Conservation (phyloP, 2,888 invertebrate genomes). For the Andrena trimmerana region DNA sequence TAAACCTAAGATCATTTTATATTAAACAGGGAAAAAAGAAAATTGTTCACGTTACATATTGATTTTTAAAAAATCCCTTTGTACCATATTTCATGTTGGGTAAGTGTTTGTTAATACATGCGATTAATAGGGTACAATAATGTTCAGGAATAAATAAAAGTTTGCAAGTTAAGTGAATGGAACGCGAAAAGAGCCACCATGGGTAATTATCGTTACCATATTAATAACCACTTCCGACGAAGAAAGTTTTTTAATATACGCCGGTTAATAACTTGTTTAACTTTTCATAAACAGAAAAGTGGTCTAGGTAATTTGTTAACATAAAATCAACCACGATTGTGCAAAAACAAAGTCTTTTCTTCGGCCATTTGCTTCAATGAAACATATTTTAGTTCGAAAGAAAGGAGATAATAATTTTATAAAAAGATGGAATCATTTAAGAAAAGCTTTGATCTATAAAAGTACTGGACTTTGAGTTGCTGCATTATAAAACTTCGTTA, state of each 20-base stretch:
- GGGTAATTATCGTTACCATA: constrained; percentile 8
- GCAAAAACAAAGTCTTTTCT: background rate
- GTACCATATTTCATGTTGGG: background rate
- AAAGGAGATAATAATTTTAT: background rate
- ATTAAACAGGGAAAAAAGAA: too few relatives aligned
- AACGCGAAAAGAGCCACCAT: constrained; percentile 2
- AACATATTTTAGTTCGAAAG: background rate
- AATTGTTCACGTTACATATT: too few relatives aligned
- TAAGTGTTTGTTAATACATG: background rate
- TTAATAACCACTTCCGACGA: background rate
- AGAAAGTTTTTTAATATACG: constrained; percentile 14
- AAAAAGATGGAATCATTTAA: background rate
- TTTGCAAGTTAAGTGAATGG: background rate
- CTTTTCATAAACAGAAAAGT: constrained; percentile 15
- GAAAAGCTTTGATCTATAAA: too few relatives aligned
- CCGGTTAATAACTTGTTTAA: constrained; percentile 17
- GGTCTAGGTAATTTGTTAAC: background rate
- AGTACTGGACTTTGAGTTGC: too few relatives aligned
- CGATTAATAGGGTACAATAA: background rate
- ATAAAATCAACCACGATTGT: background rate
- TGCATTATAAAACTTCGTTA: too few relatives aligned
- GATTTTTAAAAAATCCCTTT: background rate
- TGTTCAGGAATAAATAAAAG: background rate
- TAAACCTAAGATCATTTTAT: background rate
- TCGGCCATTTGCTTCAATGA: too few relatives aligned